phyloP scores from a whole-genome alignment of 1,140 invertebrate genomes.

The Heliconius eleuchia region DNA sequence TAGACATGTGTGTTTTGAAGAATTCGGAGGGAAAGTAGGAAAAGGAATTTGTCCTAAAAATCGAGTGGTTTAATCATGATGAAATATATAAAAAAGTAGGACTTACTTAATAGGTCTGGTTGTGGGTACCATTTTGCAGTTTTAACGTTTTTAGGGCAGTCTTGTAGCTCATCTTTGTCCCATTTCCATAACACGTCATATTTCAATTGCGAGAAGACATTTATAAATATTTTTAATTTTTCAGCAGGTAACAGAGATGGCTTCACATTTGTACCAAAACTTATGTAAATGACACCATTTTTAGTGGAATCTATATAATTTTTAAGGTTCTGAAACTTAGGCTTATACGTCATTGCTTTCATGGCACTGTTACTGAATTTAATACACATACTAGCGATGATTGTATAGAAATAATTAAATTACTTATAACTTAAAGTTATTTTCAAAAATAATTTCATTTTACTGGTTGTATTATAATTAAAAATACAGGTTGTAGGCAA shows the following conservation, averaged over 20 bases:
- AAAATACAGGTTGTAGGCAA: no score
- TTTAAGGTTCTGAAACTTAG: constrained; percentile 41
- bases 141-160: constrained; percentile 53
- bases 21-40: no score
- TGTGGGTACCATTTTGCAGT: constrained; percentile 81
- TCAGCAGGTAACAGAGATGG: constrained; percentile 62
- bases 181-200: not conserved
- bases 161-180: constrained; percentile 51
- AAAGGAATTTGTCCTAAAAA: not conserved
- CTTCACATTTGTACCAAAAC: constrained; percentile 51
- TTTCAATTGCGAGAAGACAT: constrained; percentile 54
- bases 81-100: no score
- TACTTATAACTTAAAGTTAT: no score
- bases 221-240: constrained; percentile 64
- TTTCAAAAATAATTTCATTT: no score
- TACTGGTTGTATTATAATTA: no score
- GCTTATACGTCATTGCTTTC: no score
- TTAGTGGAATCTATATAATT: constrained; percentile 44
- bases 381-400: no score
- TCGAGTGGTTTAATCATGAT: not conserved
- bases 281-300: constrained; percentile 70
- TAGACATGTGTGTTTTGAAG: no score
- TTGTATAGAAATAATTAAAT: no score
- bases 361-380: no score
- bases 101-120: constrained; percentile 76